Base-by-base conservation (phyloP, 2,888 invertebrate genomes). In the Leptinotarsa peninsularis region DNA sequence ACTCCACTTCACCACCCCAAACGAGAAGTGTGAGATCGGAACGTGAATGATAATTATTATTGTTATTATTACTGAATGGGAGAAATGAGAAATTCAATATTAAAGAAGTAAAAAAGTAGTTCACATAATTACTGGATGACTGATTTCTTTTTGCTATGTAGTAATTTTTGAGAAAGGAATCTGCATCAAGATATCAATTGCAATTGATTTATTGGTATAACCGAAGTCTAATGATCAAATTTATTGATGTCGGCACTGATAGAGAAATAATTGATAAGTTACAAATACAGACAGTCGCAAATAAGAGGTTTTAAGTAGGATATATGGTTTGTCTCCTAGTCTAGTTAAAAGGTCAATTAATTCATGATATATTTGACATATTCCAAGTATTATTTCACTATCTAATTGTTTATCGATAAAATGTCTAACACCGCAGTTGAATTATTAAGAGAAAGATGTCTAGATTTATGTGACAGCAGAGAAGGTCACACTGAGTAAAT, bases 331-430 rank as follows among this genome's bases (percentile, higher is more conserved):
- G 76, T 76, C 76, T 76, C 72, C 70, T 49, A 73, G 54, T 17
- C 73, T 18, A 73, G 73, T 76, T 76, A 66, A 73, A 23, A 76
- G 76, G 76, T 76, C 73, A 76, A 76, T 70, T 58, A 17, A 50
- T 56, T 66, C 18, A 63, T 56, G 27, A 76, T 76, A 67, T 52
- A 73, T 73, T 73, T 76, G 76, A 76, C 76, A 72, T 73, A 56
- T 66, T 56, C 33, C 71, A 66, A 58, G 71, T 67, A 75, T 67
- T 70, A 74, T 66, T 66, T 49, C 58, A 71, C 49, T 14, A 50
- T 27, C 43, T 49, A 18, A 69, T 71, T 72, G 76, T 56, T 69
- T 70, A 67, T 76, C 67, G 67, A 70, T 72, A 49, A 72, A 71
- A 54, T 18, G 56, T 70, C 71, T 21, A 56, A 54, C 33, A 69